A percentile compares a stretch with the other conserved stretches of the same genome.
Evolutionary conservation across 2,113 vertebrate genomes (phyloP).

Genomic region (Heterochromis multidens): DNA sequence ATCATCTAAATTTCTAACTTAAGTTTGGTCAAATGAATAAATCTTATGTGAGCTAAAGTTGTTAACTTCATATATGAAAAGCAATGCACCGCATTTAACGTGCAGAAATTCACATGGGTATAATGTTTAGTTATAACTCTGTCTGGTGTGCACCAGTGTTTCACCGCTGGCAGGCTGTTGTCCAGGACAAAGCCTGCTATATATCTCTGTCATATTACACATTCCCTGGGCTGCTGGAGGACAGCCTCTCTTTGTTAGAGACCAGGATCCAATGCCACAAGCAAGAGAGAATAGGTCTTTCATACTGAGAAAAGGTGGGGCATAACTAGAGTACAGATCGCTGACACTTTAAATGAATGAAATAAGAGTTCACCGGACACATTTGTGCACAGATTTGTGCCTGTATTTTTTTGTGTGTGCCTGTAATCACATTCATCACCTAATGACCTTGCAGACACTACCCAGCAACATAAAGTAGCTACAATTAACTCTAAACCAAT

Average conservation of each 20-base stretch:
- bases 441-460: not conserved
- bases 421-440: not conserved
- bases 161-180: not conserved
- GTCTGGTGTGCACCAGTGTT: conserved; percentile 23
- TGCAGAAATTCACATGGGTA: not conserved
- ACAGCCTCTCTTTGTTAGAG: conserved; percentile 51
- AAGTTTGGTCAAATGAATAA: not conserved
- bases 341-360: not conserved
- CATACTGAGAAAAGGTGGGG: not conserved
- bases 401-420: not conserved
- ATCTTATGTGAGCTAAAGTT: not conserved
- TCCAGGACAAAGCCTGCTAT: not conserved
- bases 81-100: not conserved
- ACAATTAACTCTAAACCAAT: not conserved
- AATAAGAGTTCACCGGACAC: not conserved
- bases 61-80: not conserved
- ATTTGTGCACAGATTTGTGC: not conserved
- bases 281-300: not conserved
- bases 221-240: conserved; percentile 40
- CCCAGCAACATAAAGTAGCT: not conserved
- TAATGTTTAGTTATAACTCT: not conserved
- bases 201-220: conserved; percentile 47
- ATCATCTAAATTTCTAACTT: not conserved
- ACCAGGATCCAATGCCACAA: not conserved
- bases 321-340: not conserved